These are phyloP conservation scores for Ooceraea biroi DNA, from an alignment of 1,140 invertebrate species.

Conservation along the genomic window DNA sequence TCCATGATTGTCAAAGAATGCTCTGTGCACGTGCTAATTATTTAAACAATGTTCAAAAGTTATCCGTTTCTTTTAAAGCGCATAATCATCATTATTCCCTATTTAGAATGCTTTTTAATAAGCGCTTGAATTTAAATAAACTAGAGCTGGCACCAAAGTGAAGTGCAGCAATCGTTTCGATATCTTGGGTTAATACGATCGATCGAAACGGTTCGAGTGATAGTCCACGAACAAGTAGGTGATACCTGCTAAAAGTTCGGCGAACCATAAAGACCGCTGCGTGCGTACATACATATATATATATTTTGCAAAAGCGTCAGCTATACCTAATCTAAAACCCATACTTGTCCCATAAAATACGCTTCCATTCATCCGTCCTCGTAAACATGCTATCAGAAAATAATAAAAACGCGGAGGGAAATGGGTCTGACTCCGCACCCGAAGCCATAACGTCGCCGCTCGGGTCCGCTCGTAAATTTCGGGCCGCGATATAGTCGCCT, in stretches of 20 bases:
- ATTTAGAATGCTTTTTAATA: too few relatives aligned
- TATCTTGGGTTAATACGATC: not conserved
- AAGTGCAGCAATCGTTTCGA: not conserved
- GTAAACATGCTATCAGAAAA: conserved; percentile 81
- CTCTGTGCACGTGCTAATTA: not conserved
- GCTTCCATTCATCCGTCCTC: conserved; percentile 78
- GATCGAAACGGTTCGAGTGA: conserved; percentile 3
- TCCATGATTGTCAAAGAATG: not conserved
- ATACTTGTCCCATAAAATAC: conserved; percentile 83
- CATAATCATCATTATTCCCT: not conserved
- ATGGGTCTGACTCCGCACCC: conserved; percentile 72
- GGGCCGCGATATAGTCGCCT: conserved; percentile 76
- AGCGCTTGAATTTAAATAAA: too few relatives aligned
- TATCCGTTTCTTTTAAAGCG: not conserved
- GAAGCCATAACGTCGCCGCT: conserved; percentile 68
- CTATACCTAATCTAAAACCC: conserved; percentile 82
- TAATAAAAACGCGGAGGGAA: conserved; percentile 80
- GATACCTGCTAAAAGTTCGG: conserved; percentile 40
- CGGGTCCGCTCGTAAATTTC: conserved; percentile 81
- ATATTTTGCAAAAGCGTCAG: conserved; percentile 67
- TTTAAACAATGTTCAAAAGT: not conserved
- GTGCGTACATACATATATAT: conserved; percentile 22
- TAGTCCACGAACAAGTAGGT: conserved; percentile 14
- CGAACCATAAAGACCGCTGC: conserved; percentile 34
- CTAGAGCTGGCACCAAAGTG: too few relatives aligned